Base-by-base conservation (phyloP, 2,797 vertebrate genomes). In the Myotis myotis region DNA sequence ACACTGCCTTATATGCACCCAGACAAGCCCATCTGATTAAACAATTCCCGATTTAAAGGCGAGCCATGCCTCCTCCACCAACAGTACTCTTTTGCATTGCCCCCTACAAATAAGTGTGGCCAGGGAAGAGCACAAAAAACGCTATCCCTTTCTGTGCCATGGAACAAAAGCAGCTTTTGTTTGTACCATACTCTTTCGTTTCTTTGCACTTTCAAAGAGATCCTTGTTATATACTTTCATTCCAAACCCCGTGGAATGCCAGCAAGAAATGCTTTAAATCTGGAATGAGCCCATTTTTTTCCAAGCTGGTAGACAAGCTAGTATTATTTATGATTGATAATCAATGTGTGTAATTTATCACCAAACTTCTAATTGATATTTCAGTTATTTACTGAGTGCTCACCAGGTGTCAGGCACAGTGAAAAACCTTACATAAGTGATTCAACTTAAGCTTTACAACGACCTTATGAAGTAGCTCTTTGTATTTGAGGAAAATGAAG, bases 21-120 rank as follows among this genome's bases (percentile, higher is more conserved):
- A 95, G 81, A 92, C 20, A 70, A 87, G 60, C 53, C 66, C 30
- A 80, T 15, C 23, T 83, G 64, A 83, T 89, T 70, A 92, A 93
- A 96, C 75, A 91, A 95, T 88, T 89, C 92, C 79, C 90, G 95
- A 90, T 85, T 96, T 72, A 95, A 97, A 93, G 44, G 60, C 91
- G 38, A 88, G 72, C 41, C 64, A 19, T 80, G 62, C 70, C 72
- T 53, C 62, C 72, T 76, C 57, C 83, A 85, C 90, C 51, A 80
- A 81, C 30, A 87, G 80, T 5, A 8, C 72, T 86, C 55, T 78
- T 78, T 62, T 88, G 80, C 89, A 44, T 66, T 44, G 84, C 85
- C 83, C 55, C 82, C 71, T 60, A 47, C 41, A 68, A 62, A 75
- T n/a, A 62, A 91, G 66, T 36, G 20, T 57, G 36, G 33, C 71